Evolutionary conservation across 1,140 invertebrate genomes (phyloP), one percentile per base, ranked within the genome.

Genomic region (Drosophila ficusphila): DNA sequence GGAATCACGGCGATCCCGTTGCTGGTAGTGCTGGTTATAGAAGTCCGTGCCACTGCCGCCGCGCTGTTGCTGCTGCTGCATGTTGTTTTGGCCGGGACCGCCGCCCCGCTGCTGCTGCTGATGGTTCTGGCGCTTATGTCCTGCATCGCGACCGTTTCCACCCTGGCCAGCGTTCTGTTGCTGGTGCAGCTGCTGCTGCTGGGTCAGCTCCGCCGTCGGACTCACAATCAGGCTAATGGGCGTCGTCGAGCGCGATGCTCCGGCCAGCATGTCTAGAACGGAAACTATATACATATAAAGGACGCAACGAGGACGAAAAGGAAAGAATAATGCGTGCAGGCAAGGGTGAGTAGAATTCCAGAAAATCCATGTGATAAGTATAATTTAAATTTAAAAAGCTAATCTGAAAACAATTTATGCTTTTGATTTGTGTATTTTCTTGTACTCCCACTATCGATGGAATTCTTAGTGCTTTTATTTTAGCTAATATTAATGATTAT

Each of bases 131-230:
- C 91, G 78, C 67, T 91, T 91, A 60, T 91, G 85, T 65, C 90
- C 76, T 58, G 91, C 86, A 75, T 92, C 74, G 76, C 81, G 90
- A 49, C 71, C 69, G 64, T 86, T 90, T 29, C 81, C 89, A 73
- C 72, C 81, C 70, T 91, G 76, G 21, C 39, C 60, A 36, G 71
- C 38, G 68, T 83, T 74, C 33, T 75, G 89, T 52, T 72, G 75
- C 71, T 77, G 69, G 27, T 75, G 54, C 41, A 89, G 86, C 60
- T 92, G 88, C 83, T 83, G 91, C 77, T 98, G 96, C 47, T 95
- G 95, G 60, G 95, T 94, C 90, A 97, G 95, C 91, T 98, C 97
- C 57, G 95, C 94, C 3, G 96, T 97, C 34, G 96, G 96, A 71
- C 96, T 96, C 92, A 96, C 95, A 86, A 95, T 89, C 54, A 94